Evolutionary conservation across 2,888 invertebrate species (phyloP), one percentile per base, ranked within the genome.

Genomic region (Lochmaea crataegi): DNA sequence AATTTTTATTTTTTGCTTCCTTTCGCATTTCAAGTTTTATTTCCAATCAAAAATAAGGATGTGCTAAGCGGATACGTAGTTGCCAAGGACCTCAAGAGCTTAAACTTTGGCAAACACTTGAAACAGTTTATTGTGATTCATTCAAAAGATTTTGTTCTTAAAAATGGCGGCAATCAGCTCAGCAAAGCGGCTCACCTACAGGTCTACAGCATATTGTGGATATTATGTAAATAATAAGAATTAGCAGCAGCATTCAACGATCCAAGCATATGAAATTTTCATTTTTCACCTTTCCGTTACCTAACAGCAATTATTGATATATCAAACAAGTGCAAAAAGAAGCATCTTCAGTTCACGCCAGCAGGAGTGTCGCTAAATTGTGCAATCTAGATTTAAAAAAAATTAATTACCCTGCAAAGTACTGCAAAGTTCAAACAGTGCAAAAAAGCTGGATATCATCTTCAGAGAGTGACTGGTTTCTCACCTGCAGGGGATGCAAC

Each of bases 401-500:
- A 53, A n/a, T 9, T 64, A 48, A 48, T 48, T 64, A 64, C 42
- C 64, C 45, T 41, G 42, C 64, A 18, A 41, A 42, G 14, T 32
- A 38, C 42, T 12, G 22, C 38, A 51, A 51, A 53, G 48, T 26
- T 45, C 11, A 38, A 48, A 51, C n/a, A 58, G 60, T 66, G 66
- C 65, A 68, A 56, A 64, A 63, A 64, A 41, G 42, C 26, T n/a
- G 68, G 65, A 41, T 60, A 45, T 18, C 63, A 48, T 68, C 66
- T 67, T 63, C 64, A 57, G 56, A 26, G 42, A 65, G 95, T 45
- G 9, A 53, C 32, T 60, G 45, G 58, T 61, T n/a, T 53, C 72
- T 72, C 68, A 80, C 88, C 89, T 97, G 96, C 85, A 94, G 91
- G 53, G 94, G 94, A 88, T 97, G 94, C 83, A 97, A 87, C 68